Evolutionary conservation across 2,113 vertebrate genomes (phyloP), one percentile per base, ranked within the genome.

Genomic region (Microcebus tavaratra): DNA sequence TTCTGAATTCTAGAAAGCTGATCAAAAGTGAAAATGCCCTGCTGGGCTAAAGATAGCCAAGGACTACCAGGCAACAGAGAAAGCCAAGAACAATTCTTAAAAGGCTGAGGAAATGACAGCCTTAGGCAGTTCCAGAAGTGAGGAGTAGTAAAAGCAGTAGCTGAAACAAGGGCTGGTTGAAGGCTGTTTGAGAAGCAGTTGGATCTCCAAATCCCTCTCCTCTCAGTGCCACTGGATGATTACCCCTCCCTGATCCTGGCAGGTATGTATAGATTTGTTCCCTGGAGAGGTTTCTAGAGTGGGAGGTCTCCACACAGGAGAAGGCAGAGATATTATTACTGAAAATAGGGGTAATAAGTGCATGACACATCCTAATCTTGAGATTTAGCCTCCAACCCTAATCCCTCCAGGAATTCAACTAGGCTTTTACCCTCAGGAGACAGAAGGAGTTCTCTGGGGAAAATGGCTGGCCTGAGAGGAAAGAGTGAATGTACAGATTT

Each of bases 51-150:
- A 63, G 70, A 57, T 45, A 88, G 65, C 42, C 11, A 31, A 81
- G n/a, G 39, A 45, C 34, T 34, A 63, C 45, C 8, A 7, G 88
- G 86, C 31, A 12, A 36, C 1, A 73, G 14, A 73, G 72, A 88
- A 86, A 88, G 61, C 34, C 80, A 85, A 94, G 83, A 82, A 85
- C 83, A 91, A 67, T 81, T 53, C 73, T 63, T 85, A 72, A 95
- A 73, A 91, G 57, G 57, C 39, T 67, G 8, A 83, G 50, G 36
- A 76, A 88, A 14, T 12, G 18, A n/a, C 29, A 87, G 55, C 20
- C n/a, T 50, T 12, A 27, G 42, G 39, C 20, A 48, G 5, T 68
- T 65, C 36, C 55, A 21, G 25, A 80, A 85, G 17, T 21, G n/a
- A 50, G 59, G 36, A 36, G 14, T 17, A 36, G 14, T 17, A 36